Conservation (phyloP, 2,113 vertebrate genomes). For the Chaenocephalus aceratus region DNA sequence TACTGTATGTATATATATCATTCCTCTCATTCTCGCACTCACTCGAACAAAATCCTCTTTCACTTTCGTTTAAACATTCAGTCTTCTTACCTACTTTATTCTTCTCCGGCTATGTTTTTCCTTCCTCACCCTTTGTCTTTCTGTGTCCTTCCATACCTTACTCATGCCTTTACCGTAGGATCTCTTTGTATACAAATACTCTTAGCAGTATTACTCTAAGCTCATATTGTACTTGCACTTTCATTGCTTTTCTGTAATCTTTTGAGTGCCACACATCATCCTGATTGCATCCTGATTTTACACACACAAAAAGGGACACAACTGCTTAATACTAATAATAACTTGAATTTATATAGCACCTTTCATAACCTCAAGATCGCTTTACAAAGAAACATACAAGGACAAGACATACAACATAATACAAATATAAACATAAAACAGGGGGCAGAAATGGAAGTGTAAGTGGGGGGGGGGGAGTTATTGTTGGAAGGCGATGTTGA, state of each 20-base stretch:
- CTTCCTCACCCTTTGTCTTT: slow-evolving; percentile 29
- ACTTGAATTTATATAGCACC: too few species aligned
- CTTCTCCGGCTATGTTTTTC: slow-evolving; percentile 10
- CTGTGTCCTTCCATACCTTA: slow-evolving; percentile 1
- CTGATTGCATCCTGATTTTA: slow-evolving; percentile 16
- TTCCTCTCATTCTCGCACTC: slow-evolving; percentile 54
- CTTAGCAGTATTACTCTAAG: slow-evolving; percentile 16
- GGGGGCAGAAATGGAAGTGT: too few species aligned
- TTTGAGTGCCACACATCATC: slow-evolving; percentile 39
- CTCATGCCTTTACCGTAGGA: neutral
- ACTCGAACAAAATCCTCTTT: slow-evolving; percentile 13
- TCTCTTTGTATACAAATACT: slow-evolving; percentile 31
- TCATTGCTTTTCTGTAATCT: slow-evolving; percentile 24
- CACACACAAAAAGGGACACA: neutral
- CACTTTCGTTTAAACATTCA: slow-evolving; percentile 33
- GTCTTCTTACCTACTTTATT: slow-evolving; percentile 13
- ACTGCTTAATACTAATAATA: neutral
- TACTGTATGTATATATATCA: slow-evolving; percentile 64
- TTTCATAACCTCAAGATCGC: too few species aligned
- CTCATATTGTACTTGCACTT: slow-evolving; percentile 1
- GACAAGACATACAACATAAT: too few species aligned
- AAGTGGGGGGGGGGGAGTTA: too few species aligned
- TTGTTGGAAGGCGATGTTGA: too few species aligned
- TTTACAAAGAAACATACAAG: too few species aligned
- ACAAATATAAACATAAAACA: too few species aligned